These are phyloP conservation scores for Falco biarmicus DNA, from an alignment of 2,797 vertebrate genomes.

Conservation along the genomic window DNA sequence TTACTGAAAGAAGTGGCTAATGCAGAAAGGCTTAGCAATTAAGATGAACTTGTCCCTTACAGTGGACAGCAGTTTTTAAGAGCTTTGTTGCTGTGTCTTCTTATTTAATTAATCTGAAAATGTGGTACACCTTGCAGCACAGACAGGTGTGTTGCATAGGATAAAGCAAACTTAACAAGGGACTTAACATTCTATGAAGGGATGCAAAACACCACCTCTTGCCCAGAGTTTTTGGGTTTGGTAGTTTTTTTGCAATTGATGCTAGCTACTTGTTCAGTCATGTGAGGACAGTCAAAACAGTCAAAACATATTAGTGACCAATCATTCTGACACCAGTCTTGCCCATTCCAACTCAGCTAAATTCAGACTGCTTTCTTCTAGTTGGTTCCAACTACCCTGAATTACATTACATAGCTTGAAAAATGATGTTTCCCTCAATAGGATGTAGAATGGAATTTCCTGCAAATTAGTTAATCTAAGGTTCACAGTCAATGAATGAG, in stretches of 20 bases:
- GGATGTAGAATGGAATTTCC: background rate
- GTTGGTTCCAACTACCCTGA: background rate
- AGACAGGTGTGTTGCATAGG: fast-evolving
- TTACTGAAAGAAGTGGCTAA: background rate
- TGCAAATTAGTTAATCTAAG: background rate
- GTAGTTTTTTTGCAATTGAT: background rate
- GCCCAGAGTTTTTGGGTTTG: background rate
- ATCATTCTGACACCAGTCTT: background rate
- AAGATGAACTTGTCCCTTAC: background rate
- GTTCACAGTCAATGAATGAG: background rate
- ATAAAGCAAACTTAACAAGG: background rate
- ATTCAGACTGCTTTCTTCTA: background rate
- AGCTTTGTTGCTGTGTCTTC: background rate
- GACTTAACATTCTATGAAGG: background rate
- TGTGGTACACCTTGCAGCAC: background rate
- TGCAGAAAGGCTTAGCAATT: background rate
- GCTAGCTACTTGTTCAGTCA: background rate
- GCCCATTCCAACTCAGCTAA: background rate
- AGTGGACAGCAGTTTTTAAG: background rate
- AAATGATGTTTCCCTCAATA: background rate
- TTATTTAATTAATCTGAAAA: background rate
- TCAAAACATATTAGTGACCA: background rate
- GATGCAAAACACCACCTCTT: background rate
- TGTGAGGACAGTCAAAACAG: background rate
- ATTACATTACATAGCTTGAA: background rate